These are phyloP conservation scores for Sycophaga agraensis DNA, from an alignment of 1,140 invertebrate genomes.

Conservation along the genomic window DNA sequence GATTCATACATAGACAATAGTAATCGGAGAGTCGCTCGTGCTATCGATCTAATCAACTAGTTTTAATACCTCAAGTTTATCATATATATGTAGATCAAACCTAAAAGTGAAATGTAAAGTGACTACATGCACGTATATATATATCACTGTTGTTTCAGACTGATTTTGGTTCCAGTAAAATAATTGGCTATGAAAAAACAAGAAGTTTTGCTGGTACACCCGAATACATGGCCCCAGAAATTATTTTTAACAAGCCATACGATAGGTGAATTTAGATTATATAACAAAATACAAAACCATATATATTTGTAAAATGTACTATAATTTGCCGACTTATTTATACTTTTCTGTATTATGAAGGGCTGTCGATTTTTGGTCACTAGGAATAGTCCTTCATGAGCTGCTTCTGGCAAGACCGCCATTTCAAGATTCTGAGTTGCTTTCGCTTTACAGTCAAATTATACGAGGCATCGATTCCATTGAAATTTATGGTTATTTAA, in stretches of 20 bases:
- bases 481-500: slow-evolving; percentile 64
- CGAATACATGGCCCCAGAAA: slow-evolving; percentile 54
- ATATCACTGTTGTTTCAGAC: slow-evolving; percentile 59
- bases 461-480: slow-evolving; percentile 76
- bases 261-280: slow-evolving; percentile 47
- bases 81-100: too few species aligned
- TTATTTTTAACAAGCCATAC: slow-evolving; percentile 56
- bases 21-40: too few species aligned
- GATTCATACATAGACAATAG: too few species aligned
- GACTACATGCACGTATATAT: too few species aligned
- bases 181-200: slow-evolving; percentile 72
- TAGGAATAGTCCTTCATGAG: slow-evolving; percentile 80
- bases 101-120: too few species aligned
- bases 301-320: too few species aligned
- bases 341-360: too few species aligned
- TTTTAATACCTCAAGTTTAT: too few species aligned
- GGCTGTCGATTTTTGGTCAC: slow-evolving; percentile 79
- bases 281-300: too few species aligned
- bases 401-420: slow-evolving; percentile 72
- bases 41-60: too few species aligned
- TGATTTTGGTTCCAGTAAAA: slow-evolving; percentile 88
- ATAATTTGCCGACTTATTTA: too few species aligned
- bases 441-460: slow-evolving; percentile 86
- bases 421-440: slow-evolving; percentile 76
- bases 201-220: slow-evolving; percentile 90